A percentile compares a stretch with the other conserved stretches of the same genome.
Evolutionary conservation across 2,113 vertebrate genomes (phyloP).

Genomic region (Percina caprodes): DNA sequence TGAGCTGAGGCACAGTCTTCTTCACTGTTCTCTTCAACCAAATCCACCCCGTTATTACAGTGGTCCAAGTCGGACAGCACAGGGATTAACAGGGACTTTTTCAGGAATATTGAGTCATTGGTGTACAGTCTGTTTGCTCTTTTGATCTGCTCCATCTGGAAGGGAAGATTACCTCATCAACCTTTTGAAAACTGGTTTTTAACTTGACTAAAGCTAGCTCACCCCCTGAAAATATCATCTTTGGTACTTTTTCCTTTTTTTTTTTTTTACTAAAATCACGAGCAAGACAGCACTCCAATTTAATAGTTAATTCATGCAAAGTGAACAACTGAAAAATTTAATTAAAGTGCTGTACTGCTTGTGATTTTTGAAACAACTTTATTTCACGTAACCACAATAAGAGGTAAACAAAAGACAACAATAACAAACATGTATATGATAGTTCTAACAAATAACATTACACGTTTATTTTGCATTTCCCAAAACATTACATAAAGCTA

Average conservation of each 20-base stretch:
- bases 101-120: constrained; percentile 94
- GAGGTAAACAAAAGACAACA: neutral
- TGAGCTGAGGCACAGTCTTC: constrained; percentile 17
- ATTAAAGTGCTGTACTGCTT: neutral
- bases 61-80: constrained; percentile 72
- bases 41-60: constrained; percentile 59
- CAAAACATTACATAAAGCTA: neutral
- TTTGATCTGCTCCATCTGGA: constrained; percentile 94
- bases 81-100: constrained; percentile 90
- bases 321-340: neutral
- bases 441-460: neutral
- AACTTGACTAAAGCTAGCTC: neutral
- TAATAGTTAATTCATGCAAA: neutral
- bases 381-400: neutral
- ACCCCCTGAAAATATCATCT: too few species aligned
- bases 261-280: neutral
- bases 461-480: neutral
- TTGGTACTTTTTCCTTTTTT: neutral
- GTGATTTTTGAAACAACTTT: neutral
- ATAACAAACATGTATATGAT: too few species aligned
- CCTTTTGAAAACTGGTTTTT: neutral
- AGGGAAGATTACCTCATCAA: constrained; percentile 11
- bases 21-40: constrained; percentile 30
- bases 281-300: neutral
- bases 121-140: constrained; percentile 94